Base-by-base conservation (phyloP, 2,797 vertebrate genomes). In the Lycodopsis pacificus region DNA sequence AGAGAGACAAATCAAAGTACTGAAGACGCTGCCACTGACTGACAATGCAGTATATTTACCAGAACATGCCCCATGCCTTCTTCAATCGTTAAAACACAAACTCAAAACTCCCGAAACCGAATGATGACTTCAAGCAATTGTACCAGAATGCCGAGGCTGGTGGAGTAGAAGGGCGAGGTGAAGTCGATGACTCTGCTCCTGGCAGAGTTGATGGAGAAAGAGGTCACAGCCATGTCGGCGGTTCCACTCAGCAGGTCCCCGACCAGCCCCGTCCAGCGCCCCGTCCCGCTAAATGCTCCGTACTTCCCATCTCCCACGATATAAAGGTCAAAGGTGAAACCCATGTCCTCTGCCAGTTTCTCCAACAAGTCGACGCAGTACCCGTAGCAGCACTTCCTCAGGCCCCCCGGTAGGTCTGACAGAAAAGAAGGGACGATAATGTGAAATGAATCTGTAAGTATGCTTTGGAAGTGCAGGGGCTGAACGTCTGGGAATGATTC, bases 141-240 rank as follows among this genome's bases (percentile, higher is more conserved):
- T 93, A 94, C 98, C 92, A 98, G 90, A 93, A 99, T 99, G 88
- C 97, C 97, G 89, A 99, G 89, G 93, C 98, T 99, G 92, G 97
- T 99, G 93, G 98, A 98, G 94, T 98, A 99, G 93, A 99, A 99
- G 65, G 98, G 97, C 70, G 97, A 98, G 85, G 97, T 99, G 94
- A 99, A 99, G 81, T 99, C 98, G 0, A 99, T 94, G 85, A 98
- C 97, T 81, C 95, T 95, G 77, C 97, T 98, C 65, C 97, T 92
- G 0, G 97, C 97, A 0, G 97, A 98, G 88, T 98, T 99, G 92
- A 99, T 98, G 90, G 97, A 98, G 91, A 99, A 99, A 65, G 97
- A 98, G 67, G 96, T 97, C 89, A 99, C 97, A 0, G 97, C 98
- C 97, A 99, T 97, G 92, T 99, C 97, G 0, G 98, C 97, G 0